Conservation (phyloP, 53 echinoderm and acorn worm genomes). For the Glandiceps talaboti region DNA sequence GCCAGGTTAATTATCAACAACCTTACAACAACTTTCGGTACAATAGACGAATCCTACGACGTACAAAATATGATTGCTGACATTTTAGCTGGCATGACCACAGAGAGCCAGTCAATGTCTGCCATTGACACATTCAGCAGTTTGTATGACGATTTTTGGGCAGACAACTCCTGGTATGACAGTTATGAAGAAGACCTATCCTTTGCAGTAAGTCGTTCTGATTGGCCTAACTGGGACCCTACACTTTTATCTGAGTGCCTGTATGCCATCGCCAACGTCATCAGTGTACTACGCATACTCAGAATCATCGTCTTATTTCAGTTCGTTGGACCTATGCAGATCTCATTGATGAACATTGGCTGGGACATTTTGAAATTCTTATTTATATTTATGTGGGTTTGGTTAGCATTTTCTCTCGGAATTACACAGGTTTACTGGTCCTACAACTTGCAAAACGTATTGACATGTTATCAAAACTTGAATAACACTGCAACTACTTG, state of each 20-base stretch:
- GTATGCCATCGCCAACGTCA: slow-evolving; percentile 75
- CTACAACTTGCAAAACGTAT: not conserved
- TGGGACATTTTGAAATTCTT: slow-evolving; percentile 77
- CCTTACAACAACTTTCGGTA: not conserved
- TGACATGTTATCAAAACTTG: not conserved
- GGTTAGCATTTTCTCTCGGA: slow-evolving; percentile 78
- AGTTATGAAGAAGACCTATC: not conserved
- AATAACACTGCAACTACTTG: not conserved
- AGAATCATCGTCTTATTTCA: slow-evolving; percentile 79
- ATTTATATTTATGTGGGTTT: slow-evolving; percentile 74
- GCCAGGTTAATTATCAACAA: not conserved
- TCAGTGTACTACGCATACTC: slow-evolving; percentile 76
- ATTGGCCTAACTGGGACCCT: slow-evolving; percentile 41
- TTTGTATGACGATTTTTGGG: not conserved
- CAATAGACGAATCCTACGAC: too few species aligned
- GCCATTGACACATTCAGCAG: not conserved
- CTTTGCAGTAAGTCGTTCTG: slow-evolving; percentile 13
- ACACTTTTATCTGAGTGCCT: slow-evolving; percentile 65
- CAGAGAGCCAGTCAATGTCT: not conserved
- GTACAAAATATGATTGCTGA: not conserved
- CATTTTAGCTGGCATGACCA: not conserved
- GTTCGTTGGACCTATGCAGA: slow-evolving; percentile 86
- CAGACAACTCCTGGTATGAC: not conserved
- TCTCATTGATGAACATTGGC: slow-evolving; percentile 80
- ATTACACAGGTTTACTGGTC: slow-evolving; percentile 72